Base-by-base conservation (phyloP, 2,888 invertebrate species). In the Tenthredo scrophulariae region DNA sequence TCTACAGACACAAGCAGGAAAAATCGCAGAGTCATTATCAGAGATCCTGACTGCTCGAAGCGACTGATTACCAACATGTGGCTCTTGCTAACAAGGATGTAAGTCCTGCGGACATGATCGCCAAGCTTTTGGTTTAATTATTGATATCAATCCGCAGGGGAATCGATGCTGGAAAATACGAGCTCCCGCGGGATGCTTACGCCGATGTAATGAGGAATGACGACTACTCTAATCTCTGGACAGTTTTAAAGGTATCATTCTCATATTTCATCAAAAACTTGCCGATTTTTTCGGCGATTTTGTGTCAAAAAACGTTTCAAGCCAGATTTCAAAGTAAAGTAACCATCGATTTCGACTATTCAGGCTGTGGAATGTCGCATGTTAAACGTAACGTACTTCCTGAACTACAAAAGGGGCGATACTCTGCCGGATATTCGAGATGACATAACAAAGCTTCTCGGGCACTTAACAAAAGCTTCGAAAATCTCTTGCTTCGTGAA, bases 311-410 rank as follows among this genome's bases (percentile, higher is more conserved):
- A 26, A 4, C 1, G 62, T 22, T 58, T 0, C 18, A n/a, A 58
- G 22, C n/a, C 58, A 58, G 7, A 58, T 58, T n/a, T 22, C 3
- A 22, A 58, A 58, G 6, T n/a, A 5, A n/a, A 1, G n/a, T 5
- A 1, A n/a, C 1, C n/a, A n/a, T 67, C 29, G 15, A 65, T 26
- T 29, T 10, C 22, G 7, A 26, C 3, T n/a, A 7, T 22, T 26
- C 65, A 91, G 91, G 86, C 86, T 6, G 70, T 91, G 26, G 91
- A 91, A 84, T 88, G 88, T 65, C 87, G 87, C 26, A 43, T 91
- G 29, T 43, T 91, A 1, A 84, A 89, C 18, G n/a, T 91, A 5
- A 82, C 86, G 1, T 89, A 86, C 1, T 89, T 88, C 26, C 85
- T 90, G 15, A 89, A 90, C n/a, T 85, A 89, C 82, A 90, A 88